These are phyloP conservation scores for Cephalopterus ornatus DNA, from an alignment of 2,113 vertebrate genomes.

Conservation along the genomic window DNA sequence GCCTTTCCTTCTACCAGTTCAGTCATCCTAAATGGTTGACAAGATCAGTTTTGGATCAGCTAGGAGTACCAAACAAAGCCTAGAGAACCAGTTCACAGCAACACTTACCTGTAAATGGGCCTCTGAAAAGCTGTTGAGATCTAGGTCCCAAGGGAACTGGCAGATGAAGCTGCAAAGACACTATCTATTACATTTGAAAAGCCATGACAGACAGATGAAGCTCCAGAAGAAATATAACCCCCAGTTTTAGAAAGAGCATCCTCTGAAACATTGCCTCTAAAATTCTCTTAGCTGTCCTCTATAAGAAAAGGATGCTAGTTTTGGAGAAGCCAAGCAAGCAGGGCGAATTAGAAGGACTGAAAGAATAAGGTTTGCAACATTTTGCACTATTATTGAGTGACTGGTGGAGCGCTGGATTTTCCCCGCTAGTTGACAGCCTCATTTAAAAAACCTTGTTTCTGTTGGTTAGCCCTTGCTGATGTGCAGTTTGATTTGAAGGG, in stretches of 20 bases:
- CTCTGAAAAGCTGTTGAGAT: neutral
- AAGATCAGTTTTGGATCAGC: neutral
- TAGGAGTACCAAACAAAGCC: neutral
- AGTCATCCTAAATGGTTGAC: neutral
- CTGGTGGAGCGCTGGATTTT: neutral
- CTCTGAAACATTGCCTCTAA: neutral
- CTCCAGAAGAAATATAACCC: neutral
- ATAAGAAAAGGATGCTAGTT: neutral
- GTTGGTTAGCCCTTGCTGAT: neutral
- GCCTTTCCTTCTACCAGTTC: neutral
- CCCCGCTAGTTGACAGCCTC: neutral
- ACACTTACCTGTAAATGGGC: neutral
- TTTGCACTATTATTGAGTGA: neutral
- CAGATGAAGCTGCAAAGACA: neutral
- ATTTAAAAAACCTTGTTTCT: neutral
- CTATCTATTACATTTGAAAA: neutral
- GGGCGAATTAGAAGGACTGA: neutral
- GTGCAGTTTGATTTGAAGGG: rapidly evolving
- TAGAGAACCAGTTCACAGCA: neutral
- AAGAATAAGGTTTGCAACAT: neutral
- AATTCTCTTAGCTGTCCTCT: neutral
- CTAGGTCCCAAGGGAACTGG: neutral
- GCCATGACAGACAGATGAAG: rapidly evolving
- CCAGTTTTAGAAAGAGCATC: neutral
- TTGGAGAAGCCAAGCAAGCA: neutral